Conservation (phyloP, 2,888 invertebrate genomes). For the Ditula angustiorana region DNA sequence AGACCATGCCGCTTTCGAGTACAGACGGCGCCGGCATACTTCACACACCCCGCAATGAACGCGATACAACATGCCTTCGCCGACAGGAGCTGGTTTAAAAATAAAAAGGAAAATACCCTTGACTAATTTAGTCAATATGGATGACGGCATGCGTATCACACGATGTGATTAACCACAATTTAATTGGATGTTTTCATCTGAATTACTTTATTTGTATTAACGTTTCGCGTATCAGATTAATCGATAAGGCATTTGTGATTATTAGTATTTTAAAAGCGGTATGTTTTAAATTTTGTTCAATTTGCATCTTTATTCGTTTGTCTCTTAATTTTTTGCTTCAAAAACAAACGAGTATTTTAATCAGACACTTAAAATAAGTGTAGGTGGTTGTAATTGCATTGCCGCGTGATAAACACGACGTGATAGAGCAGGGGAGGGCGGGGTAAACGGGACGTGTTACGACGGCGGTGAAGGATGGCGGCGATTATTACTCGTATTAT, state of each 20-base stretch:
- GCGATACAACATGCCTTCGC: conserved; percentile 43
- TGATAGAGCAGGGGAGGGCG: conserved; percentile 51
- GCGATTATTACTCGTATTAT: conserved; percentile 79
- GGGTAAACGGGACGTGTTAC: conserved; percentile 66
- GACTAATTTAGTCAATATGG: conserved; percentile 63
- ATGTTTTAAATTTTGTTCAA: conserved; percentile 10
- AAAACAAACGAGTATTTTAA: conserved; percentile 28
- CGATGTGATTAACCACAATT: conserved; percentile 59
- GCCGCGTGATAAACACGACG: conserved; percentile 66
- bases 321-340: conserved; percentile 13
- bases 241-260: conserved; percentile 43
- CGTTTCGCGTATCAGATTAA: conserved; percentile 49
- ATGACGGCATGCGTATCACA: conserved; percentile 58
- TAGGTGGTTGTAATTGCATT: conserved; percentile 69
- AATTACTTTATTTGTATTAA: conserved; percentile 58
- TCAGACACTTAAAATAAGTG: conserved; percentile 42
- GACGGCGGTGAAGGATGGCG: conserved; percentile 69
- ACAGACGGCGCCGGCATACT: conserved; percentile 8
- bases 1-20: conserved; percentile 15
- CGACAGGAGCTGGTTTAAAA: conserved; percentile 35
- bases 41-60: conserved; percentile 50
- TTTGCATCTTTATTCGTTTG: conserved; percentile 20
- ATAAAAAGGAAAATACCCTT: conserved; percentile 48
- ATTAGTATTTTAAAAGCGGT: conserved; percentile 23
- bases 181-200: conserved; percentile 58